These are phyloP conservation scores for Acrocephalus scirpaceus DNA, from an alignment of 2,797 vertebrate genomes.

Conservation along the genomic window DNA sequence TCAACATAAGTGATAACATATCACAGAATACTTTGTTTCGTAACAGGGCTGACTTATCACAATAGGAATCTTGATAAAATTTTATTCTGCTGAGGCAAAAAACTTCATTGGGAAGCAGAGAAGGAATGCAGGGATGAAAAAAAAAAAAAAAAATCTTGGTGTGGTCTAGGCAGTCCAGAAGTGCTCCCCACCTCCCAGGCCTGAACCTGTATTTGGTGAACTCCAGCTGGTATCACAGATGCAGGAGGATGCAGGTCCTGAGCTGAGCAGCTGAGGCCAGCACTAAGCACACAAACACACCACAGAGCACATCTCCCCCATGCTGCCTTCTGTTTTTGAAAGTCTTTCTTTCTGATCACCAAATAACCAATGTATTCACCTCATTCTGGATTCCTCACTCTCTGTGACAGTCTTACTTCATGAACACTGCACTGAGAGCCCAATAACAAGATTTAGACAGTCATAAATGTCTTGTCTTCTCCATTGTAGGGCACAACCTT, in stretches of 20 bases:
- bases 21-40: background rate
- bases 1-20: background rate
- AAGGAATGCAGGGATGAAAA: background rate
- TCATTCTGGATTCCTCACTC: background rate
- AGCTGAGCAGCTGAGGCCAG: background rate
- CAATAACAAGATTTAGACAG: background rate
- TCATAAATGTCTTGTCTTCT: background rate
- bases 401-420: background rate
- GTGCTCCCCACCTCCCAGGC: accelerated
- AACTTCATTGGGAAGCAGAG: background rate
- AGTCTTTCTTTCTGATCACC: background rate
- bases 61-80: background rate
- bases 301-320: background rate
- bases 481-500: accelerated
- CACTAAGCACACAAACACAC: background rate
- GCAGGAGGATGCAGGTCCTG: accelerated
- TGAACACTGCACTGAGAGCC: background rate
- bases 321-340: background rate
- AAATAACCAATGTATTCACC: background rate
- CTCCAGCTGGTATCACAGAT: accelerated
- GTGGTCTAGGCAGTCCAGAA: background rate
- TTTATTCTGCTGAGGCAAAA: background rate
- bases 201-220: background rate
- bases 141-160: background rate
- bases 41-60: background rate